These are phyloP conservation scores for Deroptyus accipitrinus DNA, from an alignment of 2,113 vertebrate genomes.

Conservation along the genomic window DNA sequence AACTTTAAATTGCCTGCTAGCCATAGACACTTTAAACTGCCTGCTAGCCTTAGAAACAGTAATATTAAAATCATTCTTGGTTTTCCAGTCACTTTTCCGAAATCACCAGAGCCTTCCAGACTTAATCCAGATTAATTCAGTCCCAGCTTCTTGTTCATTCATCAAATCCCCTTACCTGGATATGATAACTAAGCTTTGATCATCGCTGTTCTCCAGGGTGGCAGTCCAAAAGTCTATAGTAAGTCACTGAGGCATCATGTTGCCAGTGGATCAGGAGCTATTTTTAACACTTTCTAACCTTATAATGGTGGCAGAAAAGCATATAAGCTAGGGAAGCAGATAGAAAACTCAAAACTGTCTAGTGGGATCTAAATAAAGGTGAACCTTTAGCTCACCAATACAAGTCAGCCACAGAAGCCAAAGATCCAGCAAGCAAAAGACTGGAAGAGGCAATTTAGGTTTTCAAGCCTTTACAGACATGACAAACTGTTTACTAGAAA, in stretches of 20 bases:
- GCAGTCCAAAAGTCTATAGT: neutral
- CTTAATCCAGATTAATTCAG: neutral
- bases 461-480: neutral
- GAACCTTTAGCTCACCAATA: neutral
- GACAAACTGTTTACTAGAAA: neutral
- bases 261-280: neutral
- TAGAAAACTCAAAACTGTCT: neutral
- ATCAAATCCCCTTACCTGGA: neutral
- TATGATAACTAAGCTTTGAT: neutral
- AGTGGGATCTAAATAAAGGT: neutral
- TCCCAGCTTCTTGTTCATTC: fast-evolving
- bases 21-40: neutral
- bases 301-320: neutral
- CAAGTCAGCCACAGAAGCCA: neutral
- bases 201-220: neutral
- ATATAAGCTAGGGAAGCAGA: neutral
- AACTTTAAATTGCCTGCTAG: neutral
- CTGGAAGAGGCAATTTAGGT: neutral
- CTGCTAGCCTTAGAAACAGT: neutral
- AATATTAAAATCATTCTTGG: neutral
- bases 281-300: neutral
- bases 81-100: neutral
- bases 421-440: neutral
- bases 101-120: neutral
- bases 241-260: neutral